Evolutionary conservation across 2,113 vertebrate species (phyloP).

Genomic region (Ophthalmolycus amberensis): DNA sequence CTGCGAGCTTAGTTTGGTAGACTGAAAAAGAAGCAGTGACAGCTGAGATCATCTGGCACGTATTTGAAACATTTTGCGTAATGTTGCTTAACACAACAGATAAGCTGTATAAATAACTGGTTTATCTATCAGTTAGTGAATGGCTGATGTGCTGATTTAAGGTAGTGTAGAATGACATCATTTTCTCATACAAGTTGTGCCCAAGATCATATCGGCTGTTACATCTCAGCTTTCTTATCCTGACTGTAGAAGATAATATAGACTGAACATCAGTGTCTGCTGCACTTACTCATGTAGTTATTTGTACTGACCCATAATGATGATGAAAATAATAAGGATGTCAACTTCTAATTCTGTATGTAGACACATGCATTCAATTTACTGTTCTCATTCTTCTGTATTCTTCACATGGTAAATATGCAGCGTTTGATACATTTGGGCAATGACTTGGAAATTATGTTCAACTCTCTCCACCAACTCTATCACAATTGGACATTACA

Average conservation of each 20-base stretch:
- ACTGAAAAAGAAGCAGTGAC: not conserved
- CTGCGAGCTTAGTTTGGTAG: not conserved
- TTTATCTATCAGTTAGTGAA: not conserved
- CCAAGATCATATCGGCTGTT: not conserved
- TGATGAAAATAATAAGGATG: not conserved
- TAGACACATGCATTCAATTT: not conserved
- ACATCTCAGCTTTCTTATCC: not conserved
- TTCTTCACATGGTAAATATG: not conserved
- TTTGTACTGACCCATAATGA: not conserved
- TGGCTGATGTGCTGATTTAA: not conserved
- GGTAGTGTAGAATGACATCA: conserved; percentile 11
- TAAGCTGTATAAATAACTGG: not conserved
- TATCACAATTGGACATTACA: not conserved
- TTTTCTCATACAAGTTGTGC: conserved; percentile 19
- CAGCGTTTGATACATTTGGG: not conserved
- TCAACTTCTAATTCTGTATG: not conserved
- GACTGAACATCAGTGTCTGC: not conserved
- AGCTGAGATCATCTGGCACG: conserved; percentile 23
- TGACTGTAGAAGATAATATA: no score
- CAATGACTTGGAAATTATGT: not conserved
- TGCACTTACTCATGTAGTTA: not conserved
- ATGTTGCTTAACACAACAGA: not conserved
- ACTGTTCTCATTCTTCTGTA: not conserved
- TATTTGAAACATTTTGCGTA: conserved; percentile 25
- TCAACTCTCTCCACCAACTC: not conserved